Base-by-base conservation (phyloP, 2,113 vertebrate genomes). In the Siniperca chuatsi region DNA sequence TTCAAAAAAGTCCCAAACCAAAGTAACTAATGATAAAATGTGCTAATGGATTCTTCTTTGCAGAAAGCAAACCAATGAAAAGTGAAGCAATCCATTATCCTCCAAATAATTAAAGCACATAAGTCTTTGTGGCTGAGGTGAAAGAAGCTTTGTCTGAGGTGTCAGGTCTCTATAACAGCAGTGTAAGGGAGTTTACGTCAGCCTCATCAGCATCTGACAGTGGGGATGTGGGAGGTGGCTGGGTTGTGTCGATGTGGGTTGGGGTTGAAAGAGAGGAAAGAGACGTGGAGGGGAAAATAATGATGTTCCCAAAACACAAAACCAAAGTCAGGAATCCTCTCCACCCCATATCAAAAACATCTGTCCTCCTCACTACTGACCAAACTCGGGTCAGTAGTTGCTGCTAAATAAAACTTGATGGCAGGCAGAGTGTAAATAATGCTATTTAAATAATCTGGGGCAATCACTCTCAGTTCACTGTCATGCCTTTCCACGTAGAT, bases 151-250 rank as follows among this genome's bases (percentile, higher is more conserved):
- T 64, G 71, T 33, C 66, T 79, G 74, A 60, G 54, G 79, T 62
- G 37, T 84, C 85, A 55, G 71, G 64, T 83, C 37, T 83, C 69
- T 81, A 1, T 75, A 46, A 71, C 9, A 55, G 64, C 58, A 69
- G 35, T n/a, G 65, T 52, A 12, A 25, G 46, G 29, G 79, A 55
- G 72, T 54, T 48, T 44, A 67, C 74, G 60, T 84, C 81, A 87
- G 77, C 50, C 25, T 67, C 81, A 65, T 82, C 72, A 81, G 78
- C 77, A 79, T 85, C 58, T 61, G 81, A 78, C 81, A 35, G 16
- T 12, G 67, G 35, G 57, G 66, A 54, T 58, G 70, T 70, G 79
- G 80, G 81, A 70, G 82, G 79, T 10, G 72, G 74, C 52, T 21
- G 15, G 23, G 13, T 29, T 25, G 58, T 44, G n/a, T 33, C 48